phyloP scores from a whole-genome alignment of 2,888 invertebrate species.

The Callimorpha dominula region DNA sequence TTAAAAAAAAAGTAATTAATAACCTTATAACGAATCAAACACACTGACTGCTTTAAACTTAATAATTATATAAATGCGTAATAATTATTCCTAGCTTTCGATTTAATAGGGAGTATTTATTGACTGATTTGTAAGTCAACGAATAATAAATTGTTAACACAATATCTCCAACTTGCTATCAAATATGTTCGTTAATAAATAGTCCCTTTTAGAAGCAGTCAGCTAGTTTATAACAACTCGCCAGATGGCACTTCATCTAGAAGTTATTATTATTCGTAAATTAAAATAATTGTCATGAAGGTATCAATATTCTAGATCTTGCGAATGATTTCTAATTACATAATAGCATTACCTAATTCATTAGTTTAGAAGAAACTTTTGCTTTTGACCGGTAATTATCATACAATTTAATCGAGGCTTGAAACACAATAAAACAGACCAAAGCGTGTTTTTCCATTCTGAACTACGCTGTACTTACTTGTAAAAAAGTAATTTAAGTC shows the following conservation, averaged over 20 bases:
- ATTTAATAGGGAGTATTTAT: neutral
- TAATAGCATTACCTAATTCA: neutral
- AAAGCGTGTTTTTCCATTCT: too few species aligned
- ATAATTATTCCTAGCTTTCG: neutral
- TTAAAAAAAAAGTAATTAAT: slow-evolving; percentile 24
- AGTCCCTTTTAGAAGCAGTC: slow-evolving; percentile 2
- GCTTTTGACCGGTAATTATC: too few species aligned
- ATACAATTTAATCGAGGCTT: too few species aligned
- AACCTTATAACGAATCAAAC: neutral
- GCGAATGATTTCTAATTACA: neutral
- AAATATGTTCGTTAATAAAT: neutral
- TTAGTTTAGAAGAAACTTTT: too few species aligned
- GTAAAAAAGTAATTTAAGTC: too few species aligned
- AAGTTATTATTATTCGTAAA: slow-evolving; percentile 4
- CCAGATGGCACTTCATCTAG: slow-evolving; percentile 8
- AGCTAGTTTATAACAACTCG: slow-evolving; percentile 4
- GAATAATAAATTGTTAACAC: neutral
- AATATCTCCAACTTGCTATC: neutral
- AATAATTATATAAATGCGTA: slow-evolving; percentile 6
- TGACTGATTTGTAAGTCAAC: neutral
- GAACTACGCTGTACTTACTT: too few species aligned
- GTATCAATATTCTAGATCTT: neutral
- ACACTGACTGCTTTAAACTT: slow-evolving; percentile 11
- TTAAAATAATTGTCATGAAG: neutral
- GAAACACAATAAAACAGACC: too few species aligned